Base-by-base conservation (phyloP, 2,113 vertebrate genomes). In the Bostrychus sinensis region DNA sequence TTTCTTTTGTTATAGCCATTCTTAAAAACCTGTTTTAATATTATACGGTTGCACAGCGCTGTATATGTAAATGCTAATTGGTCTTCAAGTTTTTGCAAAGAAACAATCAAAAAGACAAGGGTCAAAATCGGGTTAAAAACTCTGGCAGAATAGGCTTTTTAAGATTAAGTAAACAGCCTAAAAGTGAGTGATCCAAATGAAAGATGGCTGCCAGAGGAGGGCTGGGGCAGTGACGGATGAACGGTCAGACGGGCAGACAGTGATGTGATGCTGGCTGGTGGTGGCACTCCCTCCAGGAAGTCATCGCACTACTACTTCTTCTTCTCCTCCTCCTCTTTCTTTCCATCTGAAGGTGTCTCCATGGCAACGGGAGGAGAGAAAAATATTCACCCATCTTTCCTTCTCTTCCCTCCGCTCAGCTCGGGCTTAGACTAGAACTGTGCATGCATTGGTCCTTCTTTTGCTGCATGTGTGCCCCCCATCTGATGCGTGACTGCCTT, bases 271-370 rank as follows among this genome's bases (percentile, higher is more conserved):
- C 48, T n/a, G 34, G 75, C 50, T 63, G 62, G 58, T 58, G 26
- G 69, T 68, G 74, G 61, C 74, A 73, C 62, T 89, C 80, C 82
- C 87, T 89, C 82, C 84, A 88, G 88, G 89, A 88, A 89, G 83
- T 88, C 78, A 39, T 70, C 67, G 28, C 58, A 73, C 75, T 81
- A 81, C 80, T 89, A 25, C 42, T 45, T 17, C 42, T 45, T 19
- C 20, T 46, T 13, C 42, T 20, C 20, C 42, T 20, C 20, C 17
- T 48, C 22, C 45, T 48, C 45, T 11, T 48, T 74, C 83, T 86
- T 78, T 88, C 84, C 67, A 59, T 80, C 80, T 68, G 73, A 88
- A 89, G 85, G 79, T 89, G 83, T 91, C 72, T 20, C 89, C 86
- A 91, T 92, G 83, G 89, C 86, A 90, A 92, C 91, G 75, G 22